Base-by-base conservation (phyloP, 1,140 invertebrate genomes). In the Hetaerina americana region DNA sequence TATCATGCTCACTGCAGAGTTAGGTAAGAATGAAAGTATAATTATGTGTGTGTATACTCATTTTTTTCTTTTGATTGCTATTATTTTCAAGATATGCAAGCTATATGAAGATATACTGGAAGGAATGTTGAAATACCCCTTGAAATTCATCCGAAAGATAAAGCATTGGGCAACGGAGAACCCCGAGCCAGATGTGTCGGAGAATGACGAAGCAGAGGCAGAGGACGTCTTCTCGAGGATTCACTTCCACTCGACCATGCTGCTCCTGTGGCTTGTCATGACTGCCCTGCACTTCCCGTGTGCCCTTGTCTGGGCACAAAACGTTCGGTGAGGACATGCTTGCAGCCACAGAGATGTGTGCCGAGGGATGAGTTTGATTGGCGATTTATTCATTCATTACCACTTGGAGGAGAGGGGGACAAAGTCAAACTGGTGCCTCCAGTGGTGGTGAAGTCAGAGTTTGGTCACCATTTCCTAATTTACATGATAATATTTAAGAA, bases 91-190 rank as follows among this genome's bases (percentile, higher is more conserved):
- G 84, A 76, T 91, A 5, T 88, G 87, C 2, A 88, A 86, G 81
- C 86, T 90, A 80, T 90, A 89, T 49, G 89, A 91, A 78, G 88
- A 91, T 78, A 90, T 88, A 76, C 77, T 91, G 18, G 89, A 91
- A 80, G 85, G 89, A 77, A 83, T 87, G 18, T 76, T 82, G 18
- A 74, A 81, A 68, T 74, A 77, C 5, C 77, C 78, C 0, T 75
- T 82, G 18, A 67, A 68, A 24, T 5, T 73, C 8, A 25, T 71
- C 57, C 29, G 27, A 22, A 57, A n/a, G 10, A 57, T 57, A 12
- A 12, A 57, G 22, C 15, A 57, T 57, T 57, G 40, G 40, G 40
- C 40, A 57, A 18, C 15, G 15, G 22, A 10, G 40, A 57, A 57
- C 15, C 15, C 40, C 22, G 40, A 5, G 22, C 10, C 10, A 57